phyloP scores from a whole-genome alignment of 2,888 invertebrate genomes.

The Synergus japonicus region DNA sequence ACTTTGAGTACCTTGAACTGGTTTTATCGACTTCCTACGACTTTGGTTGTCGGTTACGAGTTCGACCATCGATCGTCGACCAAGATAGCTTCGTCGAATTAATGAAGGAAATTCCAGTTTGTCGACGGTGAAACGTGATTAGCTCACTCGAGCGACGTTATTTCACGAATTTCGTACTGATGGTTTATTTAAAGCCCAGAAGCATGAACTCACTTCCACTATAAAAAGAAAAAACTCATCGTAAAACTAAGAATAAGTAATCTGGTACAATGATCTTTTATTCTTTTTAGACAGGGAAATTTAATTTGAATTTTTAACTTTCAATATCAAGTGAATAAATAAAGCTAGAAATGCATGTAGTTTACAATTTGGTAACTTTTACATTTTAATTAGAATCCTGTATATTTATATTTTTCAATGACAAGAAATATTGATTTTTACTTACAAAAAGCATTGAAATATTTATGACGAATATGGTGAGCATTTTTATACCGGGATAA shows the following conservation, averaged over 20 bases:
- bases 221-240: too few species aligned
- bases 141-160: conserved; percentile 24
- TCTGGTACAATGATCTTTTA: too few species aligned
- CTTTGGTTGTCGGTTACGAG: conserved; percentile 25
- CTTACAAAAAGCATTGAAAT: too few species aligned
- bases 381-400: not conserved
- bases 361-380: not conserved
- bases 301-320: too few species aligned
- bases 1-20: conserved; percentile 30
- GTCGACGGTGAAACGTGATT: conserved; percentile 22
- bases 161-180: conserved; percentile 2
- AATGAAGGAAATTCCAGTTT: conserved; percentile 35
- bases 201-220: not conserved
- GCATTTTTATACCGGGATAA: too few species aligned
- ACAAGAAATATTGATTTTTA: not conserved
- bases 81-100: conserved; percentile 27
- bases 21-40: conserved; percentile 34
- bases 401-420: not conserved
- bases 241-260: too few species aligned
- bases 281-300: too few species aligned
- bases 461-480: too few species aligned
- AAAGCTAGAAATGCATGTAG: not conserved
- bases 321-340: not conserved
- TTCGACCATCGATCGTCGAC: conserved; percentile 26
- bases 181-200: not conserved